Percentiles rank a stretch among this genome's conserved stretches.
Conservation (phyloP, 2,113 vertebrate genomes). For the Amblyopsis rosae region DNA sequence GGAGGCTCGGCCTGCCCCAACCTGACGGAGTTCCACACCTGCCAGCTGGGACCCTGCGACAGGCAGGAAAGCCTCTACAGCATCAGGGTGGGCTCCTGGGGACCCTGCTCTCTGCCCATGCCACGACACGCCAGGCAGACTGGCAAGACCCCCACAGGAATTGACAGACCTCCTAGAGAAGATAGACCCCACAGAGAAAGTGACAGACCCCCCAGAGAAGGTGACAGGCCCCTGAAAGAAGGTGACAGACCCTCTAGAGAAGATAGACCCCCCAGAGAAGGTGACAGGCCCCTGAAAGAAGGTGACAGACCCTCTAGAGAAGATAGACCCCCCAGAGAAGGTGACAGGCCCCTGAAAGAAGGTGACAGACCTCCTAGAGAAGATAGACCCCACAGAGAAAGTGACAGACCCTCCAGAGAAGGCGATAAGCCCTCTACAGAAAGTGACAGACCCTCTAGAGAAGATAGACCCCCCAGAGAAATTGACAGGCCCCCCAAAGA, state of each 20-base stretch:
- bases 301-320: slow-evolving; percentile 6
- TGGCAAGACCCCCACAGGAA: slow-evolving; percentile 1
- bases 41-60: slow-evolving; percentile 78
- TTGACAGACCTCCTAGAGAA: slow-evolving; percentile 6
- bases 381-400: too few species aligned
- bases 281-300: background rate
- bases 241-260: slow-evolving; percentile 22
- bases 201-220: slow-evolving; percentile 30
- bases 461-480: slow-evolving; percentile 6
- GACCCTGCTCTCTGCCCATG: slow-evolving; percentile 77
- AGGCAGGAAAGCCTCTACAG: slow-evolving; percentile 84
- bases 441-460: background rate
- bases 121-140: slow-evolving; percentile 79
- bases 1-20: slow-evolving; percentile 90
- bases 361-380: background rate
- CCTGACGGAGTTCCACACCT: slow-evolving; percentile 90
- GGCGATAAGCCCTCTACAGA: slow-evolving; percentile 29
- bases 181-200: slow-evolving; percentile 14
- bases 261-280: background rate
- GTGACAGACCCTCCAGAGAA: slow-evolving; percentile 20
- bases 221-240: slow-evolving; percentile 32
- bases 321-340: slow-evolving; percentile 14
- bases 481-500: background rate
- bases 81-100: slow-evolving; percentile 90
- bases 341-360: slow-evolving; percentile 5